Evolutionary conservation across 2,888 invertebrate species (phyloP).

Genomic region (Cenopis cana): DNA sequence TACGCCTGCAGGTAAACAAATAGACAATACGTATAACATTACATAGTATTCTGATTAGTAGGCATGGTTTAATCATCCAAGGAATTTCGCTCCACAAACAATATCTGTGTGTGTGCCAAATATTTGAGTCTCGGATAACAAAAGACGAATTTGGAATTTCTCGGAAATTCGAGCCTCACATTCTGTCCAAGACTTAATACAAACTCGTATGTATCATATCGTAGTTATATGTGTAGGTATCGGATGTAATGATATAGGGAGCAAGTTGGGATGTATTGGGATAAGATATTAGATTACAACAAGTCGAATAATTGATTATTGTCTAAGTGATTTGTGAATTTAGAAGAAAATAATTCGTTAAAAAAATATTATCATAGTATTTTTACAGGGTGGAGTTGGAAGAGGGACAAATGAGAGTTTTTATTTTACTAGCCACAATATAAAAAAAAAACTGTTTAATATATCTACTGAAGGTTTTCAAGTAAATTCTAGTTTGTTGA

Average conservation of each 20-base stretch:
- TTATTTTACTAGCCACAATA: no score
- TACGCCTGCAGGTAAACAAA: no score
- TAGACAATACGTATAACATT: no score
- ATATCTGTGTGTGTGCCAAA: constrained; percentile 4
- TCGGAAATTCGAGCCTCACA: neutral
- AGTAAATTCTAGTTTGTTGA: no score
- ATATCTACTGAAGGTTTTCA: no score
- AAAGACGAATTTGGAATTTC: constrained; percentile 2
- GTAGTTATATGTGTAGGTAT: neutral
- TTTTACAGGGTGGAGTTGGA: no score
- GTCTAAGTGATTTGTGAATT: no score
- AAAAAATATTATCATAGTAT: no score
- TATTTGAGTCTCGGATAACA: constrained; percentile 21
- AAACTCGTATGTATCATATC: neutral
- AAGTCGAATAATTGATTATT: no score
- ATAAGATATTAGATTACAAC: neutral
- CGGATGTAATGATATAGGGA: neutral
- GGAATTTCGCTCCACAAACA: neutral
- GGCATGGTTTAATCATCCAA: neutral
- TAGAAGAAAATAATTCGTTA: no score
- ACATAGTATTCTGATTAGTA: neutral
- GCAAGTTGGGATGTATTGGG: neutral
- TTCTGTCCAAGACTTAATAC: constrained; percentile 6
- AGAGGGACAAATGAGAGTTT: no score
- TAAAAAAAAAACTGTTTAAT: no score